phyloP scores from a whole-genome alignment of 23 tunicate species.

The Halocynthia roretzi region DNA sequence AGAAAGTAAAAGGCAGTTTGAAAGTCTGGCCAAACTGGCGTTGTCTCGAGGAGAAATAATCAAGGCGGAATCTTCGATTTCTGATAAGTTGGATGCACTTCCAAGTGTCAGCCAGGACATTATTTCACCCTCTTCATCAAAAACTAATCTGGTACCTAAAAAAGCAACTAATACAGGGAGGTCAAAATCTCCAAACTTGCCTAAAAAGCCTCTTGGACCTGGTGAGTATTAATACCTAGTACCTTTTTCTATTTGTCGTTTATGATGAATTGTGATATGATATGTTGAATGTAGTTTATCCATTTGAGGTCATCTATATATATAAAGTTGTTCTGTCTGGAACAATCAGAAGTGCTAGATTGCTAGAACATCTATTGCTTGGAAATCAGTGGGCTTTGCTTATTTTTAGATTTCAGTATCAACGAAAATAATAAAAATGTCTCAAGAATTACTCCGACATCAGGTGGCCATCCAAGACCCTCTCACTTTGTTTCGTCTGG shows the following conservation, averaged over 20 bases:
- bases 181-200: conserved; percentile 8
- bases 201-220: conserved; percentile 21
- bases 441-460: not conserved
- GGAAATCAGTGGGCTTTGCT: too few relatives aligned
- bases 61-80: conserved; percentile 13
- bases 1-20: conserved; percentile 30
- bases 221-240: not conserved
- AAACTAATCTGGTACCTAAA: conserved; percentile 1
- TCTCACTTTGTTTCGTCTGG: not conserved
- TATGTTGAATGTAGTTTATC: too few relatives aligned
- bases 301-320: too few relatives aligned
- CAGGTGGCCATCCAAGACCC: not conserved
- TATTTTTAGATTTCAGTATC: too few relatives aligned
- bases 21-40: conserved; percentile 52
- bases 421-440: too few relatives aligned
- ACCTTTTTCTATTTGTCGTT: too few relatives aligned
- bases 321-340: too few relatives aligned
- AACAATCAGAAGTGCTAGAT: too few relatives aligned
- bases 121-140: not conserved
- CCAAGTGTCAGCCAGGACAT: conserved; percentile 6
- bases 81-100: conserved; percentile 5
- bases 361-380: too few relatives aligned
- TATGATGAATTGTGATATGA: too few relatives aligned
- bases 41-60: conserved; percentile 67
- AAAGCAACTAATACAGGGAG: conserved; percentile 9